These are phyloP conservation scores for Hiodon alosoides DNA, from an alignment of 2,113 vertebrate species.

Conservation along the genomic window DNA sequence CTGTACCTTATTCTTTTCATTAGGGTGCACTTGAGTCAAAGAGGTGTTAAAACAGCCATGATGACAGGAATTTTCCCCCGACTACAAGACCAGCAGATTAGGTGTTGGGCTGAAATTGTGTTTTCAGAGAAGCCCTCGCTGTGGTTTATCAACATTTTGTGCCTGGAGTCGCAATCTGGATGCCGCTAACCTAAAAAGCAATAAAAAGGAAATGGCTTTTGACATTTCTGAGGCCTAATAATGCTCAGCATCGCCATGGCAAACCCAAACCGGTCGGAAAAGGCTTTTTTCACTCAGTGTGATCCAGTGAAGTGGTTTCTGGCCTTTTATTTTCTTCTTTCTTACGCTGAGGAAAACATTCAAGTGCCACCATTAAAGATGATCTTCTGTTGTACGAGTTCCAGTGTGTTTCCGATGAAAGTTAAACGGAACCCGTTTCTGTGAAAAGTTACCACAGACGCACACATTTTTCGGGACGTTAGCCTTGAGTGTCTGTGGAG, in stretches of 20 bases:
- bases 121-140: neutral
- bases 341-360: neutral
- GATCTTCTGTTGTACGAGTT: neutral
- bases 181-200: neutral
- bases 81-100: no score
- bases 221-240: neutral
- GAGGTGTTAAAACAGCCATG: no score
- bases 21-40: no score
- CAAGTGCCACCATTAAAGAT: constrained; percentile 3
- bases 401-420: constrained; percentile 17
- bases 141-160: no score
- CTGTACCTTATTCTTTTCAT: no score
- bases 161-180: no score
- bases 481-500: constrained; percentile 10
- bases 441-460: constrained; percentile 1
- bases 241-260: constrained; percentile 6
- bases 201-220: neutral
- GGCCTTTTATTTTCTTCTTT: neutral
- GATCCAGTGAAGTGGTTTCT: constrained; percentile 9
- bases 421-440: neutral
- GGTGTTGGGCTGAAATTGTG: no score
- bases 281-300: neutral
- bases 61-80: no score
- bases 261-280: neutral
- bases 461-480: neutral